phyloP scores from a whole-genome alignment of 2,113 vertebrate species.

The Toxotes jaculatrix region DNA sequence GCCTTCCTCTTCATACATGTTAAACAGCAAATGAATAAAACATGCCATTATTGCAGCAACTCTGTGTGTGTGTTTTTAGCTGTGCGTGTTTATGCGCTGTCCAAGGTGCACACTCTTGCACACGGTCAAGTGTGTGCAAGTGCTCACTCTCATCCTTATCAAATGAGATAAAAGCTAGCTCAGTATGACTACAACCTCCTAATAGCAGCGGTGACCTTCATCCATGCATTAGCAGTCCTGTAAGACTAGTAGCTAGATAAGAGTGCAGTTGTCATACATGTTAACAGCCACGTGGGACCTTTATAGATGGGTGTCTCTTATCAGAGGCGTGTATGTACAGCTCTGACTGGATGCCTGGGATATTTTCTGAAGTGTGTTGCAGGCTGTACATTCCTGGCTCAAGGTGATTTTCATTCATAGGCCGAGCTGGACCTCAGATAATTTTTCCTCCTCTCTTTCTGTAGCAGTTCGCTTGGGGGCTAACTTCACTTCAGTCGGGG shows the following conservation, averaged over 20 bases:
- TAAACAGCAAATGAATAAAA: constrained; percentile 66
- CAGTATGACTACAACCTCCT: constrained; percentile 24
- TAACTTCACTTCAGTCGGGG: background rate
- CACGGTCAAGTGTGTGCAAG: background rate
- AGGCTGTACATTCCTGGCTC: background rate
- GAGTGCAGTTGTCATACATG: constrained; percentile 48
- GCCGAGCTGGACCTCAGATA: constrained; percentile 5
- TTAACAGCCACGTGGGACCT: constrained; percentile 39
- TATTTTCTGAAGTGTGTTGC: background rate
- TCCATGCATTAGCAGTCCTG: constrained; percentile 38
- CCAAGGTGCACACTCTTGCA: background rate
- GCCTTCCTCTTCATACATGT: constrained; percentile 35
- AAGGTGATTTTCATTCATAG: constrained; percentile 13
- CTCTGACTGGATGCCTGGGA: background rate
- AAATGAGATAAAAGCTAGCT: constrained; percentile 51
- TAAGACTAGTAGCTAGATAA: constrained; percentile 24
- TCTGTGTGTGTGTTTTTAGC: background rate
- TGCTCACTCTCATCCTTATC: constrained; percentile 48
- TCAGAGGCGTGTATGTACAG: constrained; percentile 23
- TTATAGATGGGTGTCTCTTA: constrained; percentile 40
- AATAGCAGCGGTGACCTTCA: constrained; percentile 70
- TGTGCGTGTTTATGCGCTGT: constrained; percentile 4
- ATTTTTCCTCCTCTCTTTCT: background rate
- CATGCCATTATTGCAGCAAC: constrained; percentile 31
- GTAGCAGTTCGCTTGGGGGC: background rate